Evolutionary conservation across 2,113 vertebrate genomes (phyloP), one percentile per base, ranked within the genome.

Genomic region (Notarius lentiginosus): DNA sequence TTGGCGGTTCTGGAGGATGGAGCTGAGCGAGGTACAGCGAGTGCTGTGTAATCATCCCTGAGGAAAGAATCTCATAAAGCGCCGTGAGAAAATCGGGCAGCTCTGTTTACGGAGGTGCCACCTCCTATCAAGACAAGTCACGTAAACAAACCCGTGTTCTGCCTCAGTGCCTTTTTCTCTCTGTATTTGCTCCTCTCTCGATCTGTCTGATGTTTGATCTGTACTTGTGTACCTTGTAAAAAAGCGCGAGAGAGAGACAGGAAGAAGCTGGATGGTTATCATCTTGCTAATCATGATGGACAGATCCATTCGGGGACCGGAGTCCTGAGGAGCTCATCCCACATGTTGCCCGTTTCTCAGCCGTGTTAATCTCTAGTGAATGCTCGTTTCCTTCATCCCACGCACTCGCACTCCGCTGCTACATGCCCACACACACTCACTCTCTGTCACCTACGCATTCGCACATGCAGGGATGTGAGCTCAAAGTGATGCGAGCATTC

Each of bases 291-390:
- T 88, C 53, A 88, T 92, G 92, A 93, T 91, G 90, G 89, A 87
- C 86, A 88, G 79, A 88, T 92, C 92, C 90, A 94, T 95, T 92
- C 61, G 63, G 88, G 24, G 56, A 80, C 68, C 70, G 61, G 27
- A 79, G 88, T 92, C 88, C 56, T 85, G 85, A 84, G 58, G 80
- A 86, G 89, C 91, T 90, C 91, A 72, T 89, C 83, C 85, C 55
- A 84, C 86, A 82, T 61, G 63, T 79, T 77, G 75, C 75, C 49
- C 56, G 55, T 56, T 90, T 89, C 88, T 75, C 84, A 81, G 87
- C 77, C 91, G 88, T 68, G 91, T 93, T 93, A 92, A 91, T 94
- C 86, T 83, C 51, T 58, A 7, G 56, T 41, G 58, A 56, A 86
- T 7, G 41, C 81, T 72, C 30, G 49, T 60, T 77, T 86, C 56